Percentiles rank a stretch among this genome's conserved stretches.
phyloP scores from a whole-genome alignment of 2,888 invertebrate genomes.

The Ernsta delagoae region DNA sequence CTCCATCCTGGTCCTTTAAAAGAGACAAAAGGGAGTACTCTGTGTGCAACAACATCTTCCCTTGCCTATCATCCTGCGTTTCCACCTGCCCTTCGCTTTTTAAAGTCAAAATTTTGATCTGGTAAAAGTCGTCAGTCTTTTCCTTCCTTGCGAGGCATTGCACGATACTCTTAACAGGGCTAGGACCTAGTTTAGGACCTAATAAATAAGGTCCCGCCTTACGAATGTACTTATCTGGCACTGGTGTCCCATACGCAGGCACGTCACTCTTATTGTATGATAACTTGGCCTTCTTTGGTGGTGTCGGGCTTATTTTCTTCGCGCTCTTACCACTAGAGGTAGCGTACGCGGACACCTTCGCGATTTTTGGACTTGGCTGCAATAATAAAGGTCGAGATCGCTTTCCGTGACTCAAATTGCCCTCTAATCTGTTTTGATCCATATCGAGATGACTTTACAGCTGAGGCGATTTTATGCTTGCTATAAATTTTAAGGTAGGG shows the following conservation, averaged over 20 bases:
- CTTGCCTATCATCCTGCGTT: conserved; percentile 90
- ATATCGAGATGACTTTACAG: conserved; percentile 50
- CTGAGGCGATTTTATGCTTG: neutral
- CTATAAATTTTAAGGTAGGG: neutral
- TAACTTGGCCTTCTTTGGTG: conserved; percentile 59
- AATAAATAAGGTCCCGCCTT: conserved; percentile 88
- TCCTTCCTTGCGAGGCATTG: conserved; percentile 90
- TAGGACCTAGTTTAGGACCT: conserved; percentile 88
- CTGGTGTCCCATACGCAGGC: conserved; percentile 79
- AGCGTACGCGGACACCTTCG: conserved; percentile 66
- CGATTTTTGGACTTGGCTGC: conserved; percentile 72
- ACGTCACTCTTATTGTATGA: conserved; percentile 68
- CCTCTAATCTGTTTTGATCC: conserved; percentile 75
- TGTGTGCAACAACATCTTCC: conserved; percentile 91
- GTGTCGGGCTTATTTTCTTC: conserved; percentile 58
- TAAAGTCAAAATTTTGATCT: conserved; percentile 87
- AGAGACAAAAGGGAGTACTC: conserved; percentile 90
- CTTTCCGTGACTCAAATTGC: conserved; percentile 72
- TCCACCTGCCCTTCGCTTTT: conserved; percentile 84
- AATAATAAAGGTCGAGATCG: conserved; percentile 77
- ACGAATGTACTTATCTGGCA: conserved; percentile 81
- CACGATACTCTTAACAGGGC: conserved; percentile 90
- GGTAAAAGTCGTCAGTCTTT: conserved; percentile 87
- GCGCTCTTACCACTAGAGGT: conserved; percentile 62
- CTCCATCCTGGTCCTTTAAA: conserved; percentile 88